phyloP scores from a whole-genome alignment of 2,888 invertebrate species.

The Encarsia formosa region DNA sequence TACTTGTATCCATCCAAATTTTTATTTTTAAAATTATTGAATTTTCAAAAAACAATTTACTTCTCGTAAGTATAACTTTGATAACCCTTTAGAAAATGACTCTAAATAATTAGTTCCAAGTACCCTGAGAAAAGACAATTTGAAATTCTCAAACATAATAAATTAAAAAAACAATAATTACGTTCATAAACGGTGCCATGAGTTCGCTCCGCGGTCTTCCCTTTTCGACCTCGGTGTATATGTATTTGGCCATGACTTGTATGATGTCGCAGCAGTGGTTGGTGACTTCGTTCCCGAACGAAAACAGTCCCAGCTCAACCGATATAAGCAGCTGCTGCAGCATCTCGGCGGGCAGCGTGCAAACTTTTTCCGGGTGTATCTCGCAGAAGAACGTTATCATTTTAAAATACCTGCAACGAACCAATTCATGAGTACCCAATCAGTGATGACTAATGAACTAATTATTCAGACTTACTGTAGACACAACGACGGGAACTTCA shows the following conservation, averaged over 20 bases:
- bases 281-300: slow-evolving; percentile 58
- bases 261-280: slow-evolving; percentile 60
- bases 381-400: slow-evolving; percentile 65
- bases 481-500: slow-evolving; percentile 68
- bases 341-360: slow-evolving; percentile 53
- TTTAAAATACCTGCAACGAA: slow-evolving; percentile 51
- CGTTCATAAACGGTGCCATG: slow-evolving; percentile 54
- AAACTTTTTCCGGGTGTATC: slow-evolving; percentile 62
- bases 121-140: background rate
- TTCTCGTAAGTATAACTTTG: no score
- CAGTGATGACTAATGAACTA: slow-evolving; percentile 3
- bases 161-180: slow-evolving; percentile 33
- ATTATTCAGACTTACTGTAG: slow-evolving; percentile 52
- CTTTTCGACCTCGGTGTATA: slow-evolving; percentile 45
- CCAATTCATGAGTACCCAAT: slow-evolving; percentile 1
- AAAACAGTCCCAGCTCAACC: slow-evolving; percentile 59
- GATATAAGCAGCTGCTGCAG: slow-evolving; percentile 56
- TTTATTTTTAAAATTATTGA: background rate
- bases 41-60: no score
- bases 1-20: no score
- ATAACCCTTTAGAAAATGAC: background rate
- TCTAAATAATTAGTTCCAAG: background rate
- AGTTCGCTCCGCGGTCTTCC: slow-evolving; percentile 46
- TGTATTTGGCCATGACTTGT: slow-evolving; percentile 54
- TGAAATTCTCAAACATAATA: background rate